Base-by-base conservation (phyloP, 2,113 vertebrate genomes). In the Myotis lucifugus region DNA sequence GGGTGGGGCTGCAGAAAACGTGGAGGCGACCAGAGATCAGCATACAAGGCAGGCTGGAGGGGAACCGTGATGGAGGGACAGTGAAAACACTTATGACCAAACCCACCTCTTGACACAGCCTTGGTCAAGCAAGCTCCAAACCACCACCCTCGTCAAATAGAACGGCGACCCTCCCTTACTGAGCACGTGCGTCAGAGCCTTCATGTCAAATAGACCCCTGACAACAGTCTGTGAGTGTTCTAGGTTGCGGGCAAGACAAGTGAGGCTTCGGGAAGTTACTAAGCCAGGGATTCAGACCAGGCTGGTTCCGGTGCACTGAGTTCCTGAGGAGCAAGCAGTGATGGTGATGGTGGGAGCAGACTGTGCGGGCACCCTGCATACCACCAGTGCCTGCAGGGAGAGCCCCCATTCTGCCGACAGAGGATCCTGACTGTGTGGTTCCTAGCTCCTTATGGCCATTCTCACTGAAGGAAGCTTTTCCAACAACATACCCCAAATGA, bases 111-210 rank as follows among this genome's bases (percentile, higher is more conserved):
- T 27, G 14, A 21, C n/a, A 40, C 46, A 46, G 46, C 32, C 34
- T 56, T 64, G 32, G 42, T 61, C 15, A 52, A 40, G 46, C 40
- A 27, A 29, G 81, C 11, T 48, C 61, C 61, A 48, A 46, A 59
- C 2, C 14, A 8, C 29, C 8, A n/a, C 5, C 14, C 3, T 27
- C 59, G 23, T 42, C 56, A 21, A 40, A 94, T 70, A 1, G 8
- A 32, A 70, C 0, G 9, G 11, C n/a, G 21, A 13, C 14, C 40
- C 12, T 23, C 32, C 29, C 12, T 4, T 34, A 13, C 19, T 10
- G 46, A 73, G 77, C 61, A n/a, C 0, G 8, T 0, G 32, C 12
- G 64, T 23, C 29, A 2, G 3, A 52, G 14, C 9, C 37, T 23
- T 34, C 34, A 52, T 34, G 0, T 23, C 0, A 1, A 23, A 15